Percentiles rank a stretch among this genome's conserved stretches.
Conservation (phyloP, 1,140 invertebrate species). For the Prorops nasuta region DNA sequence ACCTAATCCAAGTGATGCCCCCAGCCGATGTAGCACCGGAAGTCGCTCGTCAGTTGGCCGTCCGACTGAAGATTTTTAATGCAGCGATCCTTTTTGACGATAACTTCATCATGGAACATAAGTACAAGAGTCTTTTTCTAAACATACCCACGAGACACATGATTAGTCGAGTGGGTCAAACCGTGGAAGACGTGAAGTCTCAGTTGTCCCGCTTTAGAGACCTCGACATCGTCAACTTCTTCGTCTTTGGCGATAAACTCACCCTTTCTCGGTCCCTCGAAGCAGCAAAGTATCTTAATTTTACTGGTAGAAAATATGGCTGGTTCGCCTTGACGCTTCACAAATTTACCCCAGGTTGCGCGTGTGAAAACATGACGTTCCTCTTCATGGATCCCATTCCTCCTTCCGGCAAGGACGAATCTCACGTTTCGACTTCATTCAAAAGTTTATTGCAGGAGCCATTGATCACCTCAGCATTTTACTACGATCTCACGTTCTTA, state of each 20-base stretch:
- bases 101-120: conserved; percentile 87
- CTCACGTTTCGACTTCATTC: neutral
- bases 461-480: conserved; percentile 69
- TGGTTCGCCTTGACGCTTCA: conserved; percentile 64
- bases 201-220: conserved; percentile 73
- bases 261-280: conserved; percentile 72
- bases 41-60: conserved; percentile 75
- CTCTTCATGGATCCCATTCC: conserved; percentile 35
- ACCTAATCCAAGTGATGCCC: conserved; percentile 70
- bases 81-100: conserved; percentile 88
- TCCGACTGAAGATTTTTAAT: conserved; percentile 81
- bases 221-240: conserved; percentile 85
- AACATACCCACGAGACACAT: conserved; percentile 86
- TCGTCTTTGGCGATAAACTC: conserved; percentile 70
- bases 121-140: conserved; percentile 84
- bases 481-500: conserved; percentile 77
- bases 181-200: conserved; percentile 54
- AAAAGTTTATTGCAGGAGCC: conserved; percentile 29
- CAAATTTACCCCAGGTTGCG: conserved; percentile 33
- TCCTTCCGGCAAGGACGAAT: neutral
- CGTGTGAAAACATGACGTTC: conserved; percentile 39
- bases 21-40: conserved; percentile 82
- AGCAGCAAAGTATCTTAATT: conserved; percentile 37
- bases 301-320: conserved; percentile 57
- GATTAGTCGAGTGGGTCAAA: conserved; percentile 65